Percentiles rank a stretch among this genome's conserved stretches.
Conservation (phyloP, 2,888 invertebrate genomes). For the Ethmia dodecea region DNA sequence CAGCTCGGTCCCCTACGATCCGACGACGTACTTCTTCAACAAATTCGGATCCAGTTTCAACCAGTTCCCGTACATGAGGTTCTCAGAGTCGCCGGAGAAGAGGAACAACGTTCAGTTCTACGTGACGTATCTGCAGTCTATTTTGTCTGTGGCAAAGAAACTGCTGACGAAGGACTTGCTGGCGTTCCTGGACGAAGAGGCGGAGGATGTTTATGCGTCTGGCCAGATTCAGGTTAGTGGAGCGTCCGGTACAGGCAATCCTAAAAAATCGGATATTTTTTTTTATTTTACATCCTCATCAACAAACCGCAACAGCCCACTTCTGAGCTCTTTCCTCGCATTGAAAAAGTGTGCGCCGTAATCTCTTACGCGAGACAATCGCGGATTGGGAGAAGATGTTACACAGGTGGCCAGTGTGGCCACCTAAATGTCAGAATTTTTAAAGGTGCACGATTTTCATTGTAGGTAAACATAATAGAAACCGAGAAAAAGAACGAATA, state of each 20-base stretch:
- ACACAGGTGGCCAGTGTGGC: no score
- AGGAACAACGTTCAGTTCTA: slow-evolving; percentile 82
- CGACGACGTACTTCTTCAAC: slow-evolving; percentile 91
- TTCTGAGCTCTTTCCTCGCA: no score
- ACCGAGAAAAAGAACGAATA: no score
- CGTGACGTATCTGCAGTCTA: slow-evolving; percentile 87
- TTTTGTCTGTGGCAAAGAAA: slow-evolving; percentile 89
- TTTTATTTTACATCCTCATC: no score
- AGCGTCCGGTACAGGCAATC: background rate
- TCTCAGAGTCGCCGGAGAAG: slow-evolving; percentile 84
- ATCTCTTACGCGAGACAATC: no score
- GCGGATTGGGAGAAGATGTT: no score
- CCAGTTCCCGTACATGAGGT: slow-evolving; percentile 90
- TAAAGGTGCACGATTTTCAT: no score
- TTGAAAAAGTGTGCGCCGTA: no score
- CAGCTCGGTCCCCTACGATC: slow-evolving; percentile 85
- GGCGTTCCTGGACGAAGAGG: slow-evolving; percentile 89
- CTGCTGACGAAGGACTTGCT: slow-evolving; percentile 90
- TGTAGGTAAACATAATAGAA: no score
- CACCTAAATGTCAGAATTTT: no score
- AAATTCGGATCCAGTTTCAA: slow-evolving; percentile 96
- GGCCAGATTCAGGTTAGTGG: slow-evolving; percentile 78
- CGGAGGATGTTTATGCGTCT: slow-evolving; percentile 85
- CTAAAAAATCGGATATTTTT: no score
- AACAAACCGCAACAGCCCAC: no score